Conservation (phyloP, 2,888 invertebrate species). For the Deroplatys truncata region DNA sequence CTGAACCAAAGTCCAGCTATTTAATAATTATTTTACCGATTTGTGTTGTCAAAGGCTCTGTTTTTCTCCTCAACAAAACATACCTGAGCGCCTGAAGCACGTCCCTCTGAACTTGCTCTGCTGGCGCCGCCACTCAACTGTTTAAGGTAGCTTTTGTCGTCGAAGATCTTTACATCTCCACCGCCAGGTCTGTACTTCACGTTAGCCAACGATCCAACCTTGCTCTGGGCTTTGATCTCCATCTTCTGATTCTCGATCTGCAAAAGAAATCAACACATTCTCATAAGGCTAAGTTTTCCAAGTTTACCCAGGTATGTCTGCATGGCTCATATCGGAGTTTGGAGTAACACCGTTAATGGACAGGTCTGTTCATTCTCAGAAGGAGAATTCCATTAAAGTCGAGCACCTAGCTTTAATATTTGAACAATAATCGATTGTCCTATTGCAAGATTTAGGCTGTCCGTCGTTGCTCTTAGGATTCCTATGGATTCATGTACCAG, state of each 20-base stretch:
- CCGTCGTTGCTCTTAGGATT: too few relatives aligned
- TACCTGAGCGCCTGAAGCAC: conserved; percentile 38
- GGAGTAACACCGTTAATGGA: background rate
- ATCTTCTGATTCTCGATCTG: conserved; percentile 88
- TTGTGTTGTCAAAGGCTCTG: too few relatives aligned
- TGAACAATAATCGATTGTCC: too few relatives aligned
- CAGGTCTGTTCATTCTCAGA: background rate
- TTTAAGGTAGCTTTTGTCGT: conserved; percentile 86
- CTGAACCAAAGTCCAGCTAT: too few relatives aligned
- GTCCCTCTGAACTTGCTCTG: conserved; percentile 36
- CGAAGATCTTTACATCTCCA: conserved; percentile 90
- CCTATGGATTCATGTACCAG: too few relatives aligned
- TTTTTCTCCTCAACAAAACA: background rate
- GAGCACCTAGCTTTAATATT: too few relatives aligned
- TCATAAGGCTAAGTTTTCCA: background rate
- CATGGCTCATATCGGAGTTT: background rate
- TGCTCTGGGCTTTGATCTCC: conserved; percentile 89
- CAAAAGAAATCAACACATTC: conserved; percentile 34
- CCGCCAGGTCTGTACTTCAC: conserved; percentile 89
- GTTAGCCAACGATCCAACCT: conserved; percentile 88
- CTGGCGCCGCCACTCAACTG: conserved; percentile 48
- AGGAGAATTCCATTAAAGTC: too few relatives aligned
- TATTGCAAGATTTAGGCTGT: too few relatives aligned
- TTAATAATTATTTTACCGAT: too few relatives aligned
- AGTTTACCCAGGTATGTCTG: background rate